Evolutionary conservation across 2,888 invertebrate genomes (phyloP).

Genomic region (Arge pagana): DNA sequence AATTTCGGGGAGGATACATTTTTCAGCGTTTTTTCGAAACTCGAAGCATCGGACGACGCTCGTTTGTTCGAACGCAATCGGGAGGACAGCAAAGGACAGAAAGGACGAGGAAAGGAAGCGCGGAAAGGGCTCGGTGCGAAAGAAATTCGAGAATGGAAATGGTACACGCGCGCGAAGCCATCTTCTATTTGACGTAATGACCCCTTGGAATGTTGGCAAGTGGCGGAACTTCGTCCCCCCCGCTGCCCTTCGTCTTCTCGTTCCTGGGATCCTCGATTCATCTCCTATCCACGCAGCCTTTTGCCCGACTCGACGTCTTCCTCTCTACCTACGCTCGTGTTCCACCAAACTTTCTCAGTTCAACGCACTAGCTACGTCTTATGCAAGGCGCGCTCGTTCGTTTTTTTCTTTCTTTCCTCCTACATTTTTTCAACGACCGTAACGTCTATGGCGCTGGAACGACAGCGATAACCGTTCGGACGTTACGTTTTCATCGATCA

Average conservation of each 20-base stretch:
- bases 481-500: no score
- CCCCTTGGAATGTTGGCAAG: conserved; percentile 40
- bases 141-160: conserved; percentile 5
- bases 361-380: no score
- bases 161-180: conserved; percentile 30
- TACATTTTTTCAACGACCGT: no score
- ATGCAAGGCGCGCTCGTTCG: no score
- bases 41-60: no score
- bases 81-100: neutral
- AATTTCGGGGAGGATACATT: no score
- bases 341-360: no score
- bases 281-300: conserved; percentile 4
- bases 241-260: conserved; percentile 13
- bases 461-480: no score
- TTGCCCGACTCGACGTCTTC: neutral
- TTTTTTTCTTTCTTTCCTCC: no score
- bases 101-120: conserved; percentile 2
- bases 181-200: conserved; percentile 48
- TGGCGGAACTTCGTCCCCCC: conserved; percentile 3
- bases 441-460: no score
- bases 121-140: neutral
- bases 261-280: conserved; percentile 11
- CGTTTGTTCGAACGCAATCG: neutral
- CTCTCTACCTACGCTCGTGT: neutral
- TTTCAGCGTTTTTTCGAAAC: no score